Percentiles rank a stretch among this genome's conserved stretches.
phyloP scores from a whole-genome alignment of 2,888 invertebrate species.

The Clunio marinus region DNA sequence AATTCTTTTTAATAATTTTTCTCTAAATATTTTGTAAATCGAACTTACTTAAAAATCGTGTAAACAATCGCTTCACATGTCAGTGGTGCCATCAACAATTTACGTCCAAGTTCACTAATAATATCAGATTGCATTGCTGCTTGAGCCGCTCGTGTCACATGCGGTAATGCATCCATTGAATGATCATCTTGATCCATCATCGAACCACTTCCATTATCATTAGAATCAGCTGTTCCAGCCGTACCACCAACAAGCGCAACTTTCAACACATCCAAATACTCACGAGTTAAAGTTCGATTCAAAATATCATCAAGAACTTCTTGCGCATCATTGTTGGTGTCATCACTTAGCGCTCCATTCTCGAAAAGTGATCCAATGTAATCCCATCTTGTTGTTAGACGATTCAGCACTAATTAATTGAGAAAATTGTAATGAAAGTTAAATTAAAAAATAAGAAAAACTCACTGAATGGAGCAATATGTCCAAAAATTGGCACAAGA shows the following conservation, averaged over 20 bases:
- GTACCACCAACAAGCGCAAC: slow-evolving; percentile 69
- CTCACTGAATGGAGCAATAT: slow-evolving; percentile 74
- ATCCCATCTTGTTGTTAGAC: slow-evolving; percentile 73
- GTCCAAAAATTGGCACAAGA: slow-evolving; percentile 72
- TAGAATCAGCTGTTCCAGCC: slow-evolving; percentile 53
- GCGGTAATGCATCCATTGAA: slow-evolving; percentile 65
- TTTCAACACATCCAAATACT: slow-evolving; percentile 80
- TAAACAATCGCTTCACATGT: slow-evolving; percentile 63
- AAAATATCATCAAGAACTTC: slow-evolving; percentile 83
- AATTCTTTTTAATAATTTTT: neutral
- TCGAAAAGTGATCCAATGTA: slow-evolving; percentile 72
- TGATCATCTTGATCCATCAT: slow-evolving; percentile 64
- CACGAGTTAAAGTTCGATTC: slow-evolving; percentile 78
- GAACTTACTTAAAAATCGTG: slow-evolving; percentile 56
- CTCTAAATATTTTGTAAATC: neutral
- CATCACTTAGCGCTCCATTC: slow-evolving; percentile 69
- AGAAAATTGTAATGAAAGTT: neutral
- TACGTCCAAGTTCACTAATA: slow-evolving; percentile 75
- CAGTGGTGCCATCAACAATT: slow-evolving; percentile 62
- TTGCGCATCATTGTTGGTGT: slow-evolving; percentile 64
- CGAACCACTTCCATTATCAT: slow-evolving; percentile 53
- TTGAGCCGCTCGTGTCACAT: slow-evolving; percentile 52
- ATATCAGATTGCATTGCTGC: slow-evolving; percentile 62
- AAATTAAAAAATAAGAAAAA: slow-evolving; percentile 42
- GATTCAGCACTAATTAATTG: slow-evolving; percentile 56